A percentile compares a stretch with the other conserved stretches of the same genome.
Evolutionary conservation across 2,888 invertebrate species (phyloP).

Genomic region (Onchidella celtica): DNA sequence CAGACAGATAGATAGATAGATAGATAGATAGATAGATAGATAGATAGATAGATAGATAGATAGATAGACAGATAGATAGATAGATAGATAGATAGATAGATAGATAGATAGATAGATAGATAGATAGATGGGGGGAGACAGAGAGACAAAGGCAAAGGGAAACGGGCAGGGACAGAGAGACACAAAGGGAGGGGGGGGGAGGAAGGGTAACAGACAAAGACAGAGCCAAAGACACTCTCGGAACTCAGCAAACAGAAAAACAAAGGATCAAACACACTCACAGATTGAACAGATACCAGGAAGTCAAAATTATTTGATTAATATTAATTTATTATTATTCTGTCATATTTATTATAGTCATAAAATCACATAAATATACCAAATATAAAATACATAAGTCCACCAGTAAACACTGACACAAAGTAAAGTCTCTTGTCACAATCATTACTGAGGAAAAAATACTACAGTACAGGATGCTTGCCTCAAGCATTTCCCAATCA

Average conservation of each 20-base stretch:
- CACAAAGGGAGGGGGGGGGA: neutral
- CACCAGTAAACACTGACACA: neutral
- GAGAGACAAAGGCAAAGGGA: slow-evolving; percentile 1
- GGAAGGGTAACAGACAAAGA: neutral
- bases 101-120: neutral
- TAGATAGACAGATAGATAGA: too few species aligned
- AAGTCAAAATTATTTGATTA: neutral
- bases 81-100: neutral
- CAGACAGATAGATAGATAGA: too few species aligned
- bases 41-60: too few species aligned
- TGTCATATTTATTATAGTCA: neutral
- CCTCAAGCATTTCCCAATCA: too few species aligned
- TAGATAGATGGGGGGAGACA: neutral
- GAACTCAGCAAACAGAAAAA: neutral
- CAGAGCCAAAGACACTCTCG: neutral
- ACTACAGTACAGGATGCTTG: too few species aligned
- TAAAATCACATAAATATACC: neutral
- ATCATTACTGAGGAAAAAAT: neutral
- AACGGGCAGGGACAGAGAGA: neutral
- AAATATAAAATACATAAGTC: neutral
- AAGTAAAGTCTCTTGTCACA: neutral
- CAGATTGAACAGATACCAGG: neutral
- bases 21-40: neutral
- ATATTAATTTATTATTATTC: neutral
- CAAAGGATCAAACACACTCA: neutral